Percentiles rank a stretch among this genome's conserved stretches.
phyloP scores from a whole-genome alignment of 2,888 invertebrate genomes.

The Agonum fuliginosum region DNA sequence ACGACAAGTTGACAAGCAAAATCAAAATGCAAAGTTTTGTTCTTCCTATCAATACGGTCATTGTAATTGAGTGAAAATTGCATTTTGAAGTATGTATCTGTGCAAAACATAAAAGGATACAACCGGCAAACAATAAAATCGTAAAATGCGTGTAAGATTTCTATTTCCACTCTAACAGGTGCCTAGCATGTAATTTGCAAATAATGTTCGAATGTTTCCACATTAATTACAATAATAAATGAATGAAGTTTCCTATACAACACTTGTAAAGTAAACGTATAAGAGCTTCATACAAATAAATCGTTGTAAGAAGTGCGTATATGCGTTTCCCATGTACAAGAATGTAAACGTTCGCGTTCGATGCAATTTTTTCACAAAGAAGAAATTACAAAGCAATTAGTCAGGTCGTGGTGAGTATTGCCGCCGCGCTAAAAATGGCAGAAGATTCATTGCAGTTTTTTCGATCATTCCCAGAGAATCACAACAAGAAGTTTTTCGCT shows the following conservation, averaged over 20 bases:
- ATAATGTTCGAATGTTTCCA: neutral
- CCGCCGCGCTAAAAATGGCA: slow-evolving; percentile 54
- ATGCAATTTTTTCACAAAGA: slow-evolving; percentile 55
- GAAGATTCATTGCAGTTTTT: slow-evolving; percentile 55
- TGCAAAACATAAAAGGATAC: too few species aligned
- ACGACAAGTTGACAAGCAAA: too few species aligned
- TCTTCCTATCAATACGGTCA: too few species aligned
- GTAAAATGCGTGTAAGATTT: too few species aligned
- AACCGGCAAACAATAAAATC: too few species aligned
- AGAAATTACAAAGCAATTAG: slow-evolving; percentile 57
- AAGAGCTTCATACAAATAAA: neutral
- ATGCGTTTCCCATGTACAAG: slow-evolving; percentile 16
- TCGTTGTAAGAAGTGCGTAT: neutral
- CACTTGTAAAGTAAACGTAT: neutral
- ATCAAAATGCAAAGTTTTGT: too few species aligned
- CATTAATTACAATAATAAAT: slow-evolving; percentile 36
- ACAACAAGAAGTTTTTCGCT: slow-evolving; percentile 40
- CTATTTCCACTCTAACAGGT: neutral
- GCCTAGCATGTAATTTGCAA: slow-evolving; percentile 2
- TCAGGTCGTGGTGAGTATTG: slow-evolving; percentile 38
- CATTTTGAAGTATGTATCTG: too few species aligned
- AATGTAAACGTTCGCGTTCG: slow-evolving; percentile 10
- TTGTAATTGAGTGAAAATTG: too few species aligned
- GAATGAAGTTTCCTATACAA: slow-evolving; percentile 8
- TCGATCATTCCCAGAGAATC: slow-evolving; percentile 49